Evolutionary conservation across 92 coral and sea anemone species (phyloP), one percentile per base, ranked within the genome.

Genomic region (Siderastrea siderea): DNA sequence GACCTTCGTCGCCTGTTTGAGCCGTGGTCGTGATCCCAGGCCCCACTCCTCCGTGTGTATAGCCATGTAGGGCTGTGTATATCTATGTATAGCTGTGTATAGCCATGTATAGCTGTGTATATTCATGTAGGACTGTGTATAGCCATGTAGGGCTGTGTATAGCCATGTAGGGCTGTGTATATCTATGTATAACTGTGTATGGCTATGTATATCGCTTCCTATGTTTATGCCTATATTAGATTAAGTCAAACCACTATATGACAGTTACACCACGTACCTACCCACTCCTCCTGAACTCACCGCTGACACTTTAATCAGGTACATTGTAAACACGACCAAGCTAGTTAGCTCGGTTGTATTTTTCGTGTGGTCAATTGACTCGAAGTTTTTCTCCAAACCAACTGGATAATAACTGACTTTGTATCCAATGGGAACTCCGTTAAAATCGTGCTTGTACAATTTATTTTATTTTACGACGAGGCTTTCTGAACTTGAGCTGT

Each of bases 1-100:
- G 51, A 88, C 91, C 81, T 61, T 60, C 67, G 16, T 72, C 90
- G n/a, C 72, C 93, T 4, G 93, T 90, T 47, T n/a, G 61, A 5
- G 82, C 47, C 16, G 49, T 60, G 52, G 62, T 68, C 19, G 58
- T 14, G 19, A 15, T 63, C 53, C 86, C 75, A 85, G 90, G 87
- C 8, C 78, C 86, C 11, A 55, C 68, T 63, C 82, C 45, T 45
- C 69, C 75, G n/a, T n/a, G n/a, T n/a, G n/a, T n/a, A n/a, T n/a
- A n/a, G n/a, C n/a, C n/a, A n/a, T n/a, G n/a, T n/a, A n/a, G n/a
- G n/a, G n/a, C n/a, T n/a, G n/a, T n/a, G n/a, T n/a, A n/a, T n/a
- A n/a, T n/a, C n/a, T n/a, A n/a, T n/a, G n/a, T n/a, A n/a, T n/a
- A n/a, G n/a, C n/a, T n/a, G n/a, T n/a, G n/a, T n/a, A n/a, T n/a